Evolutionary conservation across 1,140 invertebrate genomes (phyloP).

Genomic region (Mizuhopecten yessoensis): DNA sequence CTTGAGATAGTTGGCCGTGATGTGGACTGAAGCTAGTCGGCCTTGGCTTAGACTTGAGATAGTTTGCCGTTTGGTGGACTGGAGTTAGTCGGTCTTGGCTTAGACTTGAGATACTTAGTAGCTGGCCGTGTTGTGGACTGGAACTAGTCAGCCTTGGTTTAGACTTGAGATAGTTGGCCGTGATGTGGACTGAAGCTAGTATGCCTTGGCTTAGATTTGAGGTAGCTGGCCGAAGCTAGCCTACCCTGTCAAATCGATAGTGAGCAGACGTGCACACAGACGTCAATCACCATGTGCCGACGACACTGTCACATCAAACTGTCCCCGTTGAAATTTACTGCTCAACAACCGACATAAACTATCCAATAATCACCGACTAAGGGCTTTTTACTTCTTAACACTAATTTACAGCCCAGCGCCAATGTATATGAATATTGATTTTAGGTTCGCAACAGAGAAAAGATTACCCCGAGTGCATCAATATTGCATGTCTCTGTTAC

Average conservation of each 20-base stretch:
- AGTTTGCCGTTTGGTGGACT: too few relatives aligned
- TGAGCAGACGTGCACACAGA: not conserved
- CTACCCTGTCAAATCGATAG: not conserved
- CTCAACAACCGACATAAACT: slow-evolving; percentile 38
- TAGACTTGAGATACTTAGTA: too few relatives aligned
- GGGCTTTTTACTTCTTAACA: slow-evolving; percentile 24
- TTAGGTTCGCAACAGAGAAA: not conserved
- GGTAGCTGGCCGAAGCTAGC: not conserved
- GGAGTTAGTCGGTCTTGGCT: too few relatives aligned
- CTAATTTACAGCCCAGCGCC: slow-evolving; percentile 7
- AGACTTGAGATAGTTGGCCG: not conserved
- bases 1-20: too few relatives aligned
- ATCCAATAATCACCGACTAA: slow-evolving; percentile 26
- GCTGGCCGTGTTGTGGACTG: too few relatives aligned
- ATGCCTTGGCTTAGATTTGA: not conserved
- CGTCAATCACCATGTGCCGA: slow-evolving; percentile 18
- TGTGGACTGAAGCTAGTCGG: not conserved
- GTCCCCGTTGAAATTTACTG: slow-evolving; percentile 19
- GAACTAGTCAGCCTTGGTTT: not conserved
- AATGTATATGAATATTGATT: slow-evolving; percentile 15
- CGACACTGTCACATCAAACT: slow-evolving; percentile 32
- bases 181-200: not conserved
- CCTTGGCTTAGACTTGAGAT: too few relatives aligned
- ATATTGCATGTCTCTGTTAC: slow-evolving; percentile 20
- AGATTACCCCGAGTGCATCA: slow-evolving; percentile 37